These are phyloP conservation scores for Papilio aristodemus DNA, from an alignment of 1,140 invertebrate genomes.

Conservation along the genomic window DNA sequence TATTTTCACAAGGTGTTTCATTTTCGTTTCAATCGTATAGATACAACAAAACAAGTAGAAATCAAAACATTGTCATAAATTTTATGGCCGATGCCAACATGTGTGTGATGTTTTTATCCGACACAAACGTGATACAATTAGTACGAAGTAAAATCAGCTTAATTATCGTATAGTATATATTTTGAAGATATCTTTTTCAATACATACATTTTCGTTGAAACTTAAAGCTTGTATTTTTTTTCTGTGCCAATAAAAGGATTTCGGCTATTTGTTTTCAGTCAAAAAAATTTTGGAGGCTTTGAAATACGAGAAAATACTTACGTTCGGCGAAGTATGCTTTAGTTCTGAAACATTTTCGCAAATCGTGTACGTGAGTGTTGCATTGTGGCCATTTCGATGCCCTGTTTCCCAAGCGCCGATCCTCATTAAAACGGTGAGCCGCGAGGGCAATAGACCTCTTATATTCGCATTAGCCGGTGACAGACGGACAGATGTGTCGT, in stretches of 20 bases:
- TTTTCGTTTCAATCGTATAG: neutral
- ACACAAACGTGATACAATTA: too few relatives aligned
- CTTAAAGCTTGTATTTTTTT: too few relatives aligned
- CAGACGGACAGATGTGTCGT: constrained; percentile 47
- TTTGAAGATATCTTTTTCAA: too few relatives aligned
- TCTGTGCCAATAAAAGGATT: too few relatives aligned
- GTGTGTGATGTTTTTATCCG: too few relatives aligned
- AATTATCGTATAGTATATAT: too few relatives aligned
- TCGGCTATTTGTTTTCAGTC: too few relatives aligned
- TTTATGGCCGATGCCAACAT: neutral
- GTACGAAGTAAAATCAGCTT: too few relatives aligned
- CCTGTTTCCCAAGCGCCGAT: constrained; percentile 33
- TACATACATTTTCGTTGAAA: too few relatives aligned
- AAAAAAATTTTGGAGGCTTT: neutral
- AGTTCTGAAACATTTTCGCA: neutral
- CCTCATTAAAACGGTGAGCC: constrained; percentile 46
- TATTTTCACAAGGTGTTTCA: neutral
- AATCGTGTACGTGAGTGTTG: constrained; percentile 15
- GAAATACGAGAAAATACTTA: neutral
- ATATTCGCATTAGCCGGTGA: constrained; percentile 52
- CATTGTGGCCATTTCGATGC: constrained; percentile 26
- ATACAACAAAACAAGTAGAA: neutral
- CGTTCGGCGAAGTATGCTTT: neutral
- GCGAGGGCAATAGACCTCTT: constrained; percentile 37
- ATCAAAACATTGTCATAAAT: neutral